Evolutionary conservation across 2,888 invertebrate species (phyloP).

Genomic region (Chalcosyrphus nemorum): DNA sequence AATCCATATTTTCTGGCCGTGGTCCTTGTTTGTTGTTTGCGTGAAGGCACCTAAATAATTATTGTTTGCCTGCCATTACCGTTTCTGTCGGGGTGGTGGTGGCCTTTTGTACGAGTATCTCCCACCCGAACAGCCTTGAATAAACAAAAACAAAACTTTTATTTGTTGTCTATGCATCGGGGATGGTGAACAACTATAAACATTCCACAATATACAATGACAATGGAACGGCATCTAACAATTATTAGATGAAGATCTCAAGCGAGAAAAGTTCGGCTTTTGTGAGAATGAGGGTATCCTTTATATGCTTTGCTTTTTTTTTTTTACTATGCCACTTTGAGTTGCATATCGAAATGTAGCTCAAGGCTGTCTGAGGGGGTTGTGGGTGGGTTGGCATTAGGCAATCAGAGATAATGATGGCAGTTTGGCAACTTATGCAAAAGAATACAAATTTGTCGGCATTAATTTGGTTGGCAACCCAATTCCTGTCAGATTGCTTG

Average conservation of each 20-base stretch:
- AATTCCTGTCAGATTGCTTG: not conserved
- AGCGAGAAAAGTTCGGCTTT: constrained; percentile 29
- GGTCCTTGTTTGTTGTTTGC: not conserved
- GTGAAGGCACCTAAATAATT: constrained; percentile 32
- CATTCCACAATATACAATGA: constrained; percentile 22
- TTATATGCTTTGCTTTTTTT: not conserved
- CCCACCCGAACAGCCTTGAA: constrained; percentile 37
- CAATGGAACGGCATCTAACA: constrained; percentile 48
- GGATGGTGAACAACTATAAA: constrained; percentile 22
- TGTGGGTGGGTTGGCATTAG: no score
- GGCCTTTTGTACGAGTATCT: no score
- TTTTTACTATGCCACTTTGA: constrained; percentile 19
- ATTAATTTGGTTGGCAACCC: no score
- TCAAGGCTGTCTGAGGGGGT: constrained; percentile 36
- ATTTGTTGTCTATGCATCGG: constrained; percentile 15
- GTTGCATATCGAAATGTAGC: constrained; percentile 47
- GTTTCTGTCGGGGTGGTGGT: not conserved
- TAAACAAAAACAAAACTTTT: constrained; percentile 18
- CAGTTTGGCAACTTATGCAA: constrained; percentile 29
- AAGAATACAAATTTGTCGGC: not conserved
- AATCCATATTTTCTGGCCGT: constrained; percentile 1
- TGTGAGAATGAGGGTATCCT: constrained; percentile 1
- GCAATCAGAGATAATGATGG: constrained; percentile 39
- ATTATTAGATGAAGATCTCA: constrained; percentile 57
- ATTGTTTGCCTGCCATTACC: constrained; percentile 59